Base-by-base conservation (phyloP, 2,113 vertebrate genomes). In the Pangasianodon gigas region DNA sequence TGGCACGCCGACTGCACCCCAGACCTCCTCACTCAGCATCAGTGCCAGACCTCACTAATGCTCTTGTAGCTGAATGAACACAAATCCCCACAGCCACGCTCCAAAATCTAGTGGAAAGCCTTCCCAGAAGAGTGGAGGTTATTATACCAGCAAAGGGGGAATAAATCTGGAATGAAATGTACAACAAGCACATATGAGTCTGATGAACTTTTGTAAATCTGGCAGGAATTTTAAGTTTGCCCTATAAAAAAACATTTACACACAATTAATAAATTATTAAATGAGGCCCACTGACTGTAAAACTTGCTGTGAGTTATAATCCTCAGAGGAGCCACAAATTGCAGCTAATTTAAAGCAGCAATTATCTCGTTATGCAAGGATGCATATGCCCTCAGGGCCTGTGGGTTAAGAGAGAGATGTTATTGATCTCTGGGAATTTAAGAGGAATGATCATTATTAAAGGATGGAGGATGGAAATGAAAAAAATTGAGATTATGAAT, bases 311-410 rank as follows among this genome's bases (percentile, higher is more conserved):
- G 62, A 58, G 71, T 58, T 87, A 29, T 24, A 74, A 56, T 74
- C 52, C 86, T 81, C 80, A 90, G 86, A 92, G 89, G 86, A 92
- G 51, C 84, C 52, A 60, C 85, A 80, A 74, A 88, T 82, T 84
- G 54, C 67, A 62, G 86, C 32, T 16, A 88, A 65, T 89, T 86
- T 89, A 88, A 84, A 88, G 44, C 26, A 88, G 84, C 87, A 88
- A 90, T 91, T 89, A 91, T 88, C 86, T 88, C 24, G 60, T 89
- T 86, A 89, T 48, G 77, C 62, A 88, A 26, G 14, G n/a, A 74
- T 91, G 86, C 88, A 87, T 83, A 67, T 86, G 86, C 86, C 91
- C 90, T 65, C 29, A 81, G 88, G 88, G 80, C 44, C 58, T 82
- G 52, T 46, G 24, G 65, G 51, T 46, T 62, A 29, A 60, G 88